Base-by-base conservation (phyloP, 2,888 invertebrate species). In the Temnothorax rugatulus region DNA sequence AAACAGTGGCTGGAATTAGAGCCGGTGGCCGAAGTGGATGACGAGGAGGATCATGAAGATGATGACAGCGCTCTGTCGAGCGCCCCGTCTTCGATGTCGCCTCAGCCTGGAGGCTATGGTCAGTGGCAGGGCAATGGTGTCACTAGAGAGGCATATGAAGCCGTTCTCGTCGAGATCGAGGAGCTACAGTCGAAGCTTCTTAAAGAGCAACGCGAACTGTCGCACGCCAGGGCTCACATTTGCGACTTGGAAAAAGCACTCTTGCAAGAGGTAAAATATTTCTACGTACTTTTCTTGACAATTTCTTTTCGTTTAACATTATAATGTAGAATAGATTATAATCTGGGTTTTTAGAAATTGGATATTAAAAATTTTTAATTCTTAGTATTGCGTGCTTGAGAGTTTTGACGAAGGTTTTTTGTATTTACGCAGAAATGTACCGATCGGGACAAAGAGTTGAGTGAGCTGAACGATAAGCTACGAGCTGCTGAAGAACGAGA, bases 41-140 rank as follows among this genome's bases (percentile, higher is more conserved):
- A 94, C 83, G 94, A 94, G 71, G 93, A 93, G 68, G 93, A 93
- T 73, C 92, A 92, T 68, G 94, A 93, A 89, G 97, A 97, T 95
- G 96, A 96, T 88, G 97, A 97, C 92, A 97, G 97, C 71, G 97
- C 97, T 84, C 95, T 97, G 88, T 97, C 97, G 86, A 97, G 97
- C 88, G 97, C 96, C 87, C 97, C 97, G 83, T 96, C 96, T 86
- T 97, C 97, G 74, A 96, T 97, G 91, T 97, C 97, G 90, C 97
- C 97, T 81, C 97, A 97, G 93, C 97, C 97, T 5, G 92, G 91
- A 29, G 90, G 90, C 41, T 92, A 90, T 34, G 90, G 90, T 21
- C 89, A 87, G 41, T 91, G 90, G 89, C 90, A 91, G 59, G 86
- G 87, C 11, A 92, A 89, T 34, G 82, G 91, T 5, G 90, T 93